Evolutionary conservation across 2,113 vertebrate species (phyloP).

Genomic region (Agelaius phoeniceus): DNA sequence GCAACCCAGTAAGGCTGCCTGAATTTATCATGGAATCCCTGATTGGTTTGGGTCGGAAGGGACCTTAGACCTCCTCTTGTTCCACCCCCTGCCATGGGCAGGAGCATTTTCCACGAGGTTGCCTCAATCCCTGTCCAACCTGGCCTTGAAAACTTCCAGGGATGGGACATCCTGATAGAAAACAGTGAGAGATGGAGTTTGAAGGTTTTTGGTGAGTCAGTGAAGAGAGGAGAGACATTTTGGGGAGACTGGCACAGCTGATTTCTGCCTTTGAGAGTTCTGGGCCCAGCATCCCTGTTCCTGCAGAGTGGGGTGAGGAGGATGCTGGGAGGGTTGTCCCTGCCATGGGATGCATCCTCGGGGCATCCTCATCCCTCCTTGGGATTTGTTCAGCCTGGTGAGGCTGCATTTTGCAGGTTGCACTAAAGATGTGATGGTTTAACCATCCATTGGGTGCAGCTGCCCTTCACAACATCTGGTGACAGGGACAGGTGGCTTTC

Average conservation of each 20-base stretch:
- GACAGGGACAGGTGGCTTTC: not conserved
- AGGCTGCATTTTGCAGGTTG: accelerated
- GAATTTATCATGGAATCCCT: accelerated
- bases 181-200: not conserved
- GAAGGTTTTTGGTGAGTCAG: not conserved
- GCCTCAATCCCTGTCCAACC: accelerated
- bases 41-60: not conserved
- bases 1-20: not conserved
- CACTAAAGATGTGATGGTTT: not conserved
- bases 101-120: accelerated
- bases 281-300: not conserved
- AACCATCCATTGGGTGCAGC: not conserved
- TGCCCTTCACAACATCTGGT: not conserved
- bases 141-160: not conserved
- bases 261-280: not conserved
- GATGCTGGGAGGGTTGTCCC: not conserved
- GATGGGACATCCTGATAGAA: not conserved
- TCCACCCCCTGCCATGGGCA: not conserved
- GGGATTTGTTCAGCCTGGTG: not conserved
- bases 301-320: not conserved
- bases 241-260: not conserved
- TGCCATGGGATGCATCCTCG: accelerated
- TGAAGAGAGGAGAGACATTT: accelerated
- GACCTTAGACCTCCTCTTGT: not conserved
- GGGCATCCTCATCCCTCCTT: accelerated